Percentiles rank a stretch among this genome's conserved stretches.
These are phyloP conservation scores for Lasioglossum leucozonium DNA, from an alignment of 2,888 invertebrate genomes.

Conservation along the genomic window DNA sequence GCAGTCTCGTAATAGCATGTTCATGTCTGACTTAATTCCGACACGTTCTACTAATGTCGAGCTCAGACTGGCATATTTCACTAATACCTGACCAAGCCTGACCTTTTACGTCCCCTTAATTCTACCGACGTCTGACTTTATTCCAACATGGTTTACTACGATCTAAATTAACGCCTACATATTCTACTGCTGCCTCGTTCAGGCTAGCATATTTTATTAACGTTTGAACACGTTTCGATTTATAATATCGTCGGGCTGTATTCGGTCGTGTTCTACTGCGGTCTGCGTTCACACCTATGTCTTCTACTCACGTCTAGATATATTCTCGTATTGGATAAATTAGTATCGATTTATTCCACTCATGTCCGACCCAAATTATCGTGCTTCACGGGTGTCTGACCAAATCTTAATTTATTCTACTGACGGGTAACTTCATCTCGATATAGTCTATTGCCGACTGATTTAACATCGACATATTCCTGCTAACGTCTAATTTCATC, in stretches of 20 bases:
- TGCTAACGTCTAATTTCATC: no score
- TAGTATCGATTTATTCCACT: not conserved
- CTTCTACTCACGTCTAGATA: not conserved
- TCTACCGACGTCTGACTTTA: not conserved
- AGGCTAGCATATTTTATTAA: not conserved
- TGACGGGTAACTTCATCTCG: not conserved
- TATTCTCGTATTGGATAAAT: not conserved
- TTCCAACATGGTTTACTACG: not conserved
- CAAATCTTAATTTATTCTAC: no score
- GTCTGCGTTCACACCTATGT: not conserved
- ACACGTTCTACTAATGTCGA: not conserved
- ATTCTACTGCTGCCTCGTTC: not conserved
- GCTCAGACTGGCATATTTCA: not conserved
- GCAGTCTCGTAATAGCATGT: not conserved
- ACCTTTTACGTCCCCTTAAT: not conserved
- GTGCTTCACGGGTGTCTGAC: not conserved
- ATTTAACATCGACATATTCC: no score
- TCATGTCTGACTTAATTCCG: not conserved
- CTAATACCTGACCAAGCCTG: not conserved
- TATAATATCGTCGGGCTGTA: not conserved
- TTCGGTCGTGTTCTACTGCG: not conserved
- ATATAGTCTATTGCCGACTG: not conserved
- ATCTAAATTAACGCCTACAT: not conserved
- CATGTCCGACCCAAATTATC: not conserved
- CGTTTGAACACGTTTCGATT: not conserved